A percentile compares a stretch with the other conserved stretches of the same genome.
These are phyloP conservation scores for Rhynchonema sp. DNA, from an alignment of 2,888 invertebrate species.

Conservation along the genomic window DNA sequence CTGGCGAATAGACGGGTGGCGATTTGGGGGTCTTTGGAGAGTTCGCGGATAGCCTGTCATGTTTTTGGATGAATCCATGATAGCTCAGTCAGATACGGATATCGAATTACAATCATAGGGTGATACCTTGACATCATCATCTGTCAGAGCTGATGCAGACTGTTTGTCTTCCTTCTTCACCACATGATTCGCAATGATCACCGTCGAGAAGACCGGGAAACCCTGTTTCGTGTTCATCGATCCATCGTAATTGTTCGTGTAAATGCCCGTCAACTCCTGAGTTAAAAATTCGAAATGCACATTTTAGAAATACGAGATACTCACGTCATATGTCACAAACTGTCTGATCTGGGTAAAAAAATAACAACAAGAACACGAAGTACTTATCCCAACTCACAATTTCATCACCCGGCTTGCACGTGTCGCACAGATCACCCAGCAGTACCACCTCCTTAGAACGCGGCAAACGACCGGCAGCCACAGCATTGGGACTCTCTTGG, in stretches of 20 bases:
- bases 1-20: constrained; percentile 52
- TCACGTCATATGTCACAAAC: too few relatives aligned
- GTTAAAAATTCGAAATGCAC: too few relatives aligned
- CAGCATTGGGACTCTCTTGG: constrained; percentile 91
- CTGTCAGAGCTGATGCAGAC: constrained; percentile 73
- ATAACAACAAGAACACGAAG: too few relatives aligned
- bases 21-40: constrained; percentile 23
- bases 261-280: constrained; percentile 56
- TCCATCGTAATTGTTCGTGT: constrained; percentile 92
- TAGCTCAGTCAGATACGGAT: too few relatives aligned
- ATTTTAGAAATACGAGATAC: too few relatives aligned
- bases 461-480: constrained; percentile 89
- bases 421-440: constrained; percentile 78
- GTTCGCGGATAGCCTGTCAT: constrained; percentile 20
- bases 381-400: constrained; percentile 40
- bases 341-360: too few relatives aligned
- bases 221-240: constrained; percentile 75
- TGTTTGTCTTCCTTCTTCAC: constrained; percentile 81
- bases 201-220: constrained; percentile 94
- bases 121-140: constrained; percentile 81
- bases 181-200: constrained; percentile 84
- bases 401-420: constrained; percentile 95
- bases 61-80: too few relatives aligned
- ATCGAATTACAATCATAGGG: too few relatives aligned
- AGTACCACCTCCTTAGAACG: constrained; percentile 89